These are phyloP conservation scores for Trichechus manatus DNA, from an alignment of 2,113 vertebrate species.

Conservation along the genomic window DNA sequence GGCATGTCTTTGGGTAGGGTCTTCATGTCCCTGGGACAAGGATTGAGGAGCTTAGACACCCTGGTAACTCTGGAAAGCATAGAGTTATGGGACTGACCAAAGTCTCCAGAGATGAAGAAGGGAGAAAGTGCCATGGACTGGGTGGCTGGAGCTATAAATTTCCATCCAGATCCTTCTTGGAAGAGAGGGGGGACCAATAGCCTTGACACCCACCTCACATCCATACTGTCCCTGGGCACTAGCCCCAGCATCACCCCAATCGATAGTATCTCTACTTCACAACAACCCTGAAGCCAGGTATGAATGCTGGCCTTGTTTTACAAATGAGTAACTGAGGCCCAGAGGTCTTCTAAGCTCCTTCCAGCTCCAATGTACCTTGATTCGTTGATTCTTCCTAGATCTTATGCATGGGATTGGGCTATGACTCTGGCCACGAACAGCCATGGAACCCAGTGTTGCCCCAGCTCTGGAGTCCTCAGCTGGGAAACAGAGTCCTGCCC, in stretches of 20 bases:
- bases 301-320: neutral
- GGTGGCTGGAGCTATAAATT: neutral
- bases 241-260: neutral
- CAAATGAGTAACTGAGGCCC: neutral
- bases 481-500: neutral
- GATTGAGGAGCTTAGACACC: neutral
- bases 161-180: neutral
- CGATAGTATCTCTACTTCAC: neutral
- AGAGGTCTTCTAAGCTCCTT: neutral
- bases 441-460: neutral
- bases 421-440: neutral
- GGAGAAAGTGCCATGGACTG: neutral
- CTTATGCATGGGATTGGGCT: neutral
- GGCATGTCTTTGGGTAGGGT: neutral
- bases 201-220: neutral
- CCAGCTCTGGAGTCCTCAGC: neutral
- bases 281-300: neutral
- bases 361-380: neutral
- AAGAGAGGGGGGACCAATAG: neutral
- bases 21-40: neutral
- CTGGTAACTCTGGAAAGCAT: neutral
- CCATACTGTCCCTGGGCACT: accelerated
- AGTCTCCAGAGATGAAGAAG: neutral
- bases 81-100: neutral
- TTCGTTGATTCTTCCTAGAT: neutral